Evolutionary conservation across 2,113 vertebrate genomes (phyloP).

Genomic region (Tichodroma muraria): DNA sequence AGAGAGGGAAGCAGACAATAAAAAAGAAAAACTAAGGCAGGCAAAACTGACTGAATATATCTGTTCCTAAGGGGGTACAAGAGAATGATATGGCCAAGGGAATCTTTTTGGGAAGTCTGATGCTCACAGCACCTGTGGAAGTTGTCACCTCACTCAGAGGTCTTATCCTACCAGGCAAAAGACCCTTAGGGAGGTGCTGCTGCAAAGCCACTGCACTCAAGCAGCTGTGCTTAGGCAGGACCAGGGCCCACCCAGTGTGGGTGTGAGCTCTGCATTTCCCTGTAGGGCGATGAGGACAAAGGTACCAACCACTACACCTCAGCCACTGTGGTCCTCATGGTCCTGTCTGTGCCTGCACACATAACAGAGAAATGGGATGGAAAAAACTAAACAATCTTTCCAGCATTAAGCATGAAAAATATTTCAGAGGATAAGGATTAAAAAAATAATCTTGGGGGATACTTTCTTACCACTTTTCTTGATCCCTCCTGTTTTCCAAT

Average conservation of each 20-base stretch:
- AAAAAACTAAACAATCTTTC: not conserved
- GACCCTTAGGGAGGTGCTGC: not conserved
- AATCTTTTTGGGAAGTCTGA: not conserved
- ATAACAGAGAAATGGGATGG: not conserved
- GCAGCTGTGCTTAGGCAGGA: not conserved
- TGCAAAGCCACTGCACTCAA: not conserved
- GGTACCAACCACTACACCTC: not conserved
- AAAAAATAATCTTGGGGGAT: not conserved
- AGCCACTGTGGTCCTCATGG: not conserved
- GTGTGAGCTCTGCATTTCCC: not conserved
- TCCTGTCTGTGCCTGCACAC: not conserved
- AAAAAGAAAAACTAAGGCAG: not conserved
- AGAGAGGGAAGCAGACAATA: not conserved
- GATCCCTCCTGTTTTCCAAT: not conserved
- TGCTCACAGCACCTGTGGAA: not conserved
- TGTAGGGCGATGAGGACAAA: fast-evolving
- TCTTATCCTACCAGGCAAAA: not conserved
- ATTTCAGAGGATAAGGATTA: not conserved
- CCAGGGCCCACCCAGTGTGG: not conserved
- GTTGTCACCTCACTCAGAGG: not conserved
- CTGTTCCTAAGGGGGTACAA: not conserved
- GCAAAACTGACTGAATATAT: not conserved
- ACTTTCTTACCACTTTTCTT: not conserved
- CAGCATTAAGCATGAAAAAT: not conserved
- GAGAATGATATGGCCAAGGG: fast-evolving